Conservation (phyloP, 2,797 vertebrate species). For the Myioborus miniatus region DNA sequence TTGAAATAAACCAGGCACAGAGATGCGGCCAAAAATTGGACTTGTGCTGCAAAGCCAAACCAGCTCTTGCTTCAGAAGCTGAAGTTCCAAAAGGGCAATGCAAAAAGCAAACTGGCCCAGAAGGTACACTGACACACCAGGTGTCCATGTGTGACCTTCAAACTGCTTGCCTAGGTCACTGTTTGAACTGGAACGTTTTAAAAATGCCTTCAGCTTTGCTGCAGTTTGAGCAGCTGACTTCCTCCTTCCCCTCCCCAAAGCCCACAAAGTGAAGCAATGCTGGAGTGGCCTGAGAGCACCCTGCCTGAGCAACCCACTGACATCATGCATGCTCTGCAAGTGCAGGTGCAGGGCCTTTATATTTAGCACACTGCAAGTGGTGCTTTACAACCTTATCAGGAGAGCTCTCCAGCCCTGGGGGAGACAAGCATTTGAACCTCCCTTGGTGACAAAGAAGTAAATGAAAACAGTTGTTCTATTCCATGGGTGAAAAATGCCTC, state of each 20-base stretch:
- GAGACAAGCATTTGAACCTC: neutral
- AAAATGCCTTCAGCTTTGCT: neutral
- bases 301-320: rapidly evolving
- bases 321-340: rapidly evolving
- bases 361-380: neutral
- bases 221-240: neutral
- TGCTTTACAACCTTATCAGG: neutral
- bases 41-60: neutral
- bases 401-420: neutral
- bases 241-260: neutral
- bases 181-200: neutral
- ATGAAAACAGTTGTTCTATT: neutral
- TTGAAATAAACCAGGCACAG: neutral
- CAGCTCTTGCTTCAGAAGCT: neutral
- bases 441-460: neutral
- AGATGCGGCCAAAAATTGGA: neutral
- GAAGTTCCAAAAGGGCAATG: neutral
- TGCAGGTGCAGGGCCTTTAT: neutral
- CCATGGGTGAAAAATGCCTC: neutral
- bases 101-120: neutral
- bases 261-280: neutral
- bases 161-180: neutral
- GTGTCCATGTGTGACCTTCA: neutral
- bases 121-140: neutral
- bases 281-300: neutral